These are phyloP conservation scores for Oscheius myriophilus DNA, from an alignment of 2,888 invertebrate genomes.

Conservation along the genomic window DNA sequence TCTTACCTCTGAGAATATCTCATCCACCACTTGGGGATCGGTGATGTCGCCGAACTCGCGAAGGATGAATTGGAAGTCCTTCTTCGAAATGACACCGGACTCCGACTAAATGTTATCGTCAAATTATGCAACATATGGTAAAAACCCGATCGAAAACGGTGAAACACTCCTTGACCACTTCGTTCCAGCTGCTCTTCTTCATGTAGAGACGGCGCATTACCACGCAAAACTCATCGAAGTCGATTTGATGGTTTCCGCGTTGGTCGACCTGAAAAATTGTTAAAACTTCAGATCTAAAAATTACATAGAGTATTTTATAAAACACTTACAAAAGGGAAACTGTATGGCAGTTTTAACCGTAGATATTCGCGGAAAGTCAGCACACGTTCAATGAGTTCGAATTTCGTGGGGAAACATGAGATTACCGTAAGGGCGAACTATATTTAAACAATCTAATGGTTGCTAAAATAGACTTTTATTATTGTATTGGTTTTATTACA, in stretches of 20 bases:
- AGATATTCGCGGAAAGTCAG: too few species aligned
- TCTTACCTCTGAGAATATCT: constrained; percentile 60
- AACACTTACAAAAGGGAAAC: too few species aligned
- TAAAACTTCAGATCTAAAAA: neutral
- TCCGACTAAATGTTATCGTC: constrained; percentile 56
- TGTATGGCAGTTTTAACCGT: too few species aligned
- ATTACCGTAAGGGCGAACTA: too few species aligned
- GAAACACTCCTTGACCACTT: constrained; percentile 67
- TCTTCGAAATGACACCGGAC: constrained; percentile 61
- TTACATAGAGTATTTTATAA: too few species aligned
- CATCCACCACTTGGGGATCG: constrained; percentile 65
- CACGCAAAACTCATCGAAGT: constrained; percentile 66
- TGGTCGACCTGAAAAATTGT: constrained; percentile 60
- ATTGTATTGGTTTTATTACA: too few species aligned
- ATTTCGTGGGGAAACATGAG: too few species aligned
- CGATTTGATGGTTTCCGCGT: constrained; percentile 69
- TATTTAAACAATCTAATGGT: too few species aligned
- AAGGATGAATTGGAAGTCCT: constrained; percentile 67
- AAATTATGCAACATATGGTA: too few species aligned
- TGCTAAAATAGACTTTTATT: too few species aligned
- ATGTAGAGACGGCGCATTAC: constrained; percentile 63
- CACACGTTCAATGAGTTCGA: too few species aligned
- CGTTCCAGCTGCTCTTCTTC: constrained; percentile 68
- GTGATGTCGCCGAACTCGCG: constrained; percentile 67
- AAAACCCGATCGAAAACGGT: constrained; percentile 65